phyloP scores from a whole-genome alignment of 2,797 vertebrate species.

The Chaenodraco wilsoni region DNA sequence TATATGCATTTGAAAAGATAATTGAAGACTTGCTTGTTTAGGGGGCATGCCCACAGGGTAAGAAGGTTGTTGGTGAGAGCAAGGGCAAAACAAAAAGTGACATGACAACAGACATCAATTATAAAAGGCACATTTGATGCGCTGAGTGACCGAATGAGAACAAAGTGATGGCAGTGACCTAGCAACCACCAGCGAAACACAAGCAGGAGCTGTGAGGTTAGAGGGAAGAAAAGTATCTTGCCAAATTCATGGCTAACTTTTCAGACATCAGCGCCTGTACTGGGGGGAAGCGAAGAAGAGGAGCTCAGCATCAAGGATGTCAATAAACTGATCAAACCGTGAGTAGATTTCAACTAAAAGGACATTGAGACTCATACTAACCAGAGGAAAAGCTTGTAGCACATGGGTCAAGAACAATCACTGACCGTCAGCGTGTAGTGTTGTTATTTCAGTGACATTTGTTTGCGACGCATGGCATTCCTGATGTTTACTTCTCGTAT shows the following conservation, averaged over 20 bases:
- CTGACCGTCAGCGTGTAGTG: slow-evolving; percentile 11
- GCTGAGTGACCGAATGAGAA: slow-evolving; percentile 31
- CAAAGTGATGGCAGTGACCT: slow-evolving; percentile 24
- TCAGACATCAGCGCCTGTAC: slow-evolving; percentile 44
- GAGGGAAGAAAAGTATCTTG: slow-evolving; percentile 55
- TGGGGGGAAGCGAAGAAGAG: slow-evolving; percentile 54
- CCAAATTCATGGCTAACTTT: slow-evolving; percentile 62
- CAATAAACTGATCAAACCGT: slow-evolving; percentile 20
- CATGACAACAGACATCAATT: slow-evolving; percentile 21
- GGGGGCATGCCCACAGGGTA: slow-evolving; percentile 26
- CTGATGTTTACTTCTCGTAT: slow-evolving; percentile 13
- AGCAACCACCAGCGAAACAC: slow-evolving; percentile 37
- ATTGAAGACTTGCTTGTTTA: slow-evolving; percentile 32
- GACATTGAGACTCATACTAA: slow-evolving; percentile 24
- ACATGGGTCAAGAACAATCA: slow-evolving; percentile 18
- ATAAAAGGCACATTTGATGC: slow-evolving; percentile 28
- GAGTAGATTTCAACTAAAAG: slow-evolving; percentile 39
- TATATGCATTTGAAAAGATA: slow-evolving; percentile 22
- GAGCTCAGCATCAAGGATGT: slow-evolving; percentile 32
- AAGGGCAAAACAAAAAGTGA: slow-evolving; percentile 23
- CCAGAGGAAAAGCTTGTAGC: slow-evolving; percentile 20
- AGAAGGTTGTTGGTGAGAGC: slow-evolving; percentile 15
- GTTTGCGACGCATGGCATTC: slow-evolving; percentile 26
- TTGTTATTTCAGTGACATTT: slow-evolving; percentile 4
- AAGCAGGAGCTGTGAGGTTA: slow-evolving; percentile 63